A percentile compares a stretch with the other conserved stretches of the same genome.
Evolutionary conservation across 2,113 vertebrate genomes (phyloP).

Genomic region (Ranitomeya imitator): DNA sequence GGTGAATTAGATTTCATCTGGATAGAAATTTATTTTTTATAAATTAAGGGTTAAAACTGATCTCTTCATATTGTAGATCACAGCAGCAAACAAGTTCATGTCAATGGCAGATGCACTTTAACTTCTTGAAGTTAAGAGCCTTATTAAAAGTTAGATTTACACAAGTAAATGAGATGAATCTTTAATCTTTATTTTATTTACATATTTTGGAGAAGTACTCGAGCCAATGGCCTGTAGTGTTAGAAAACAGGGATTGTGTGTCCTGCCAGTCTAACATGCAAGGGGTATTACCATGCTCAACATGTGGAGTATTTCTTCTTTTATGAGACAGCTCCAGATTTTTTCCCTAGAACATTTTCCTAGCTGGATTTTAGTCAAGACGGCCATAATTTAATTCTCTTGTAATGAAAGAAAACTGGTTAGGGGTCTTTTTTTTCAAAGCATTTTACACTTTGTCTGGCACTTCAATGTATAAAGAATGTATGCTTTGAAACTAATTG

Average conservation of each 20-base stretch:
- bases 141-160: slow-evolving; percentile 39
- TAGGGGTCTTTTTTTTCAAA: slow-evolving; percentile 4
- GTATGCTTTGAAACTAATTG: background rate
- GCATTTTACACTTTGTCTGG: background rate
- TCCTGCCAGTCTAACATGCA: slow-evolving; percentile 32
- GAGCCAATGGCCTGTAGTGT: background rate
- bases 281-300: slow-evolving; percentile 4
- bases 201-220: slow-evolving; percentile 14
- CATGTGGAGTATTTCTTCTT: slow-evolving; percentile 50
- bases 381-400: slow-evolving; percentile 5
- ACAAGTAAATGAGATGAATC: slow-evolving; percentile 38
- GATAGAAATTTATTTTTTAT: background rate
- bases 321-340: slow-evolving; percentile 43
- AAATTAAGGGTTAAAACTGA: slow-evolving; percentile 16
- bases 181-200: slow-evolving; percentile 52
- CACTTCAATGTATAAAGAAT: background rate
- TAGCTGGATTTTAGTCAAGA: slow-evolving; percentile 26
- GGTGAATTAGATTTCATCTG: background rate
- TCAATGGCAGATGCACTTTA: slow-evolving; percentile 10
- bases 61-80: slow-evolving; percentile 29
- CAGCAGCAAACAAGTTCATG: slow-evolving; percentile 25
- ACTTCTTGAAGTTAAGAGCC: slow-evolving; percentile 12
- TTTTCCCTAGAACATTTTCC: slow-evolving; percentile 21
- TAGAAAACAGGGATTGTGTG: slow-evolving; percentile 47
- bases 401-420: slow-evolving; percentile 23